A percentile compares a stretch with the other conserved stretches of the same genome.
Conservation (phyloP, 2,113 vertebrate genomes). For the Takifugu flavidus region DNA sequence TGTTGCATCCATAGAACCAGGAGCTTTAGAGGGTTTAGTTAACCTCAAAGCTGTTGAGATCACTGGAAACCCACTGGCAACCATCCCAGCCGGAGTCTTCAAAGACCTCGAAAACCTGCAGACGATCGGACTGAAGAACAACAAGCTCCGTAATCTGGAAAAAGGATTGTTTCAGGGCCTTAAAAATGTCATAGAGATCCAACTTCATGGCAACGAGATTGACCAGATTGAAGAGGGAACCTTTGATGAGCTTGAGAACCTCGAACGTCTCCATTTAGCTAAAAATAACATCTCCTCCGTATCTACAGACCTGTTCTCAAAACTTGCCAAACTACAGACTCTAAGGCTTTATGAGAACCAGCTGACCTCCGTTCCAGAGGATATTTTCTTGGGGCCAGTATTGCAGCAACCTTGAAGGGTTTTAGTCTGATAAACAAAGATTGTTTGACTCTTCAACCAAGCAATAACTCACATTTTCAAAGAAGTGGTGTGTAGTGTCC, state of each 20-base stretch:
- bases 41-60: conserved; percentile 68
- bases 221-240: conserved; percentile 70
- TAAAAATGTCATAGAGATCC: conserved; percentile 55
- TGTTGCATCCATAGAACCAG: conserved; percentile 65
- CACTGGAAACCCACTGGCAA: conserved; percentile 58
- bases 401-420: too few species aligned
- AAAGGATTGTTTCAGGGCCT: conserved; percentile 75
- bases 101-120: conserved; percentile 64
- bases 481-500: too few species aligned
- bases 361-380: conserved; percentile 66
- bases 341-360: conserved; percentile 78
- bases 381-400: conserved; percentile 37
- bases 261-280: conserved; percentile 67
- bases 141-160: conserved; percentile 61
- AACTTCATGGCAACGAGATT: conserved; percentile 70
- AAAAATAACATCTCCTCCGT: conserved; percentile 72
- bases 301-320: conserved; percentile 62
- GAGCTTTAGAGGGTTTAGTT: conserved; percentile 76
- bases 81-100: conserved; percentile 72
- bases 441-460: background rate
- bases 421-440: too few species aligned
- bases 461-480: too few species aligned
- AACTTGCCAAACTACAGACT: conserved; percentile 60
- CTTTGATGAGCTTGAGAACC: conserved; percentile 75
- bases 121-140: conserved; percentile 68